Evolutionary conservation across 2,113 vertebrate genomes (phyloP), one percentile per base, ranked within the genome.

Genomic region (Zosterops hypoxanthus): DNA sequence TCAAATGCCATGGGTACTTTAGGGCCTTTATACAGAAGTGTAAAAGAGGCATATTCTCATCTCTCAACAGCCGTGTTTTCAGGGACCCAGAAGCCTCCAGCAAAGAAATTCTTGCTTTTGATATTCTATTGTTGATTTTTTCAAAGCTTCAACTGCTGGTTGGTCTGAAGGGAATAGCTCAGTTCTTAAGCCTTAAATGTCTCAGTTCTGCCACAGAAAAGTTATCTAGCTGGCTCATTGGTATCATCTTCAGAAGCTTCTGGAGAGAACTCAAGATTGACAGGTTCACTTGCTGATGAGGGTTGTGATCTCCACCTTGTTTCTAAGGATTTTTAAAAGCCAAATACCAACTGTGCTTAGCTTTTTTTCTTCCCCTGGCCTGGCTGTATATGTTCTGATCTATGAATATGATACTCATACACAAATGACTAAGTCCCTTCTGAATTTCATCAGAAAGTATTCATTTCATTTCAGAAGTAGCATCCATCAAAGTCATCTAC

Each of bases 101-200:
- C 80, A 97, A 94, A 95, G 83, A 71, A 59, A 7, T 93, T 84
- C 22, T 81, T 69, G 68, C 83, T 91, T 95, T 95, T 95, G 92
- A 94, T 89, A 90, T 87, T 95, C 77, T 46, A 76, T 78, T 95
- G 89, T 76, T 94, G 91, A 53, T 89, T 89, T 94, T 90, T 93
- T 96, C 86, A 95, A 95, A 95, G 94, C 61, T 49, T 91, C n/a
- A 57, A 2, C 46, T 95, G 31, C 46, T 93, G 41, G 76, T 52
- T 7, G 2, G 60, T 57, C 92, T 92, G 69, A 71, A 92, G 91
- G 94, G 86, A 95, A 81, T 86, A 92, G 24, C 89, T 95, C 56
- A 53, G 65, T 82, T 94, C 80, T 90, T 93, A 94, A 95, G 64
- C 60, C 44, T 25, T 75, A 31, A 55, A 90, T 81, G 49, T 93